Conservation (phyloP, 2,113 vertebrate genomes). For the Peromyscus leucopus region DNA sequence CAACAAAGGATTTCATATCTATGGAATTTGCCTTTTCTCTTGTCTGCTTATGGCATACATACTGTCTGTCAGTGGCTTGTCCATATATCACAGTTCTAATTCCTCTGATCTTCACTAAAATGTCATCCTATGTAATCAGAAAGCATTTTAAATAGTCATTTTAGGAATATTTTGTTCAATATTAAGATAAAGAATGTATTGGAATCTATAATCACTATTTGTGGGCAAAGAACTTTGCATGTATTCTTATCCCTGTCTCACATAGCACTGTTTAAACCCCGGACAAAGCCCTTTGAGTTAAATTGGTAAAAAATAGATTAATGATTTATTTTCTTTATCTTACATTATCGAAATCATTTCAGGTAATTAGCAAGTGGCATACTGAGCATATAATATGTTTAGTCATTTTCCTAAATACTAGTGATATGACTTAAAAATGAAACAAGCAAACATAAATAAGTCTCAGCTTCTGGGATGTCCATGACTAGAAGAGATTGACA, state of each 20-base stretch:
- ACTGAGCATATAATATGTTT: neutral
- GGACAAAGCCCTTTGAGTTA: neutral
- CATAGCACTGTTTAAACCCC: neutral
- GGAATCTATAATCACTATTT: neutral
- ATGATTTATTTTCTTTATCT: neutral
- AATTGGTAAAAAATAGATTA: neutral
- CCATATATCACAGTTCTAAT: neutral
- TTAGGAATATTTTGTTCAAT: neutral
- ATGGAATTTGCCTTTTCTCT: neutral
- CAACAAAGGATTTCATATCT: neutral
- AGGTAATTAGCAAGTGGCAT: neutral
- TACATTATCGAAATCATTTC: neutral
- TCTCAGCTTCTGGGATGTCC: neutral
- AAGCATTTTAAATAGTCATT: neutral
- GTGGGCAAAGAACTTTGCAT: neutral
- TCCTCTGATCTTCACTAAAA: neutral
- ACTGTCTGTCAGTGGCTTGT: neutral
- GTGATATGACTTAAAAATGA: neutral
- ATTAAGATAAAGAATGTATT: neutral
- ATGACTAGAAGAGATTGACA: neutral
- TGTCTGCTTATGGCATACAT: neutral
- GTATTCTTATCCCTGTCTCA: neutral
- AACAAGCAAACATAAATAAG: neutral
- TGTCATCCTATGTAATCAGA: neutral
- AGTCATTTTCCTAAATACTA: neutral